Percentiles rank a stretch among this genome's conserved stretches.
Evolutionary conservation across 2,888 invertebrate genomes (phyloP).

Genomic region (Drosophila tripunctata): DNA sequence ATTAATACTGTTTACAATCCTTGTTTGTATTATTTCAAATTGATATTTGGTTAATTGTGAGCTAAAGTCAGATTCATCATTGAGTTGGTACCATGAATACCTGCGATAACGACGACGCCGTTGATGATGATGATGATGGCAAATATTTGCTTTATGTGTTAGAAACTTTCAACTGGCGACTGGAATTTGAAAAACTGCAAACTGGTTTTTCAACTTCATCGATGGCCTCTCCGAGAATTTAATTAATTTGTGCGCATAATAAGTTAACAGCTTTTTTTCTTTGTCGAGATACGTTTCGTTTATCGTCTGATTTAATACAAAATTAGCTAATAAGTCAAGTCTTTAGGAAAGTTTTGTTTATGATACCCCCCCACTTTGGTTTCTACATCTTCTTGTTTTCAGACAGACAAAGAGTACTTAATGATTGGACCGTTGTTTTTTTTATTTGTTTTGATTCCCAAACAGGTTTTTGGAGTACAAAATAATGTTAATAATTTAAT

Average conservation of each 20-base stretch:
- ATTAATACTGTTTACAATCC: too few relatives aligned
- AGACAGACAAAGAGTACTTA: slow-evolving; percentile 3
- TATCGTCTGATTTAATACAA: slow-evolving; percentile 40
- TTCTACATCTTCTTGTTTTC: slow-evolving; percentile 34
- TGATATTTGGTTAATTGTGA: neutral
- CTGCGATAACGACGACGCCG: neutral
- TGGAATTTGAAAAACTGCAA: slow-evolving; percentile 42
- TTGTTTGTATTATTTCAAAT: too few relatives aligned
- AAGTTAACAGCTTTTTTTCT: slow-evolving; percentile 35
- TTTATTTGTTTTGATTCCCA: slow-evolving; percentile 11
- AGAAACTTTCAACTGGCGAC: slow-evolving; percentile 49
- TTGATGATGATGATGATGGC: slow-evolving; percentile 41
- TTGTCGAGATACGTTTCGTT: slow-evolving; percentile 29
- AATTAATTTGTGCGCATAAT: slow-evolving; percentile 63
- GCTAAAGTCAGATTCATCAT: slow-evolving; percentile 1
- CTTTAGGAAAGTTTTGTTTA: slow-evolving; percentile 50
- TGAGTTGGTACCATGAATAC: slow-evolving; percentile 1
- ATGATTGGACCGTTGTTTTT: slow-evolving; percentile 1
- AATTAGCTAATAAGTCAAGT: slow-evolving; percentile 53
- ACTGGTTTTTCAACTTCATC: slow-evolving; percentile 62
- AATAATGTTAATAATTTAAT: slow-evolving; percentile 17
- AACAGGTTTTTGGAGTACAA: slow-evolving; percentile 13
- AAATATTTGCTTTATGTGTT: slow-evolving; percentile 49
- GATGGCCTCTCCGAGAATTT: slow-evolving; percentile 44
- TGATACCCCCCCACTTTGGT: neutral